These are phyloP conservation scores for Cheilosia urbana DNA, from an alignment of 2,888 invertebrate species.

Conservation along the genomic window DNA sequence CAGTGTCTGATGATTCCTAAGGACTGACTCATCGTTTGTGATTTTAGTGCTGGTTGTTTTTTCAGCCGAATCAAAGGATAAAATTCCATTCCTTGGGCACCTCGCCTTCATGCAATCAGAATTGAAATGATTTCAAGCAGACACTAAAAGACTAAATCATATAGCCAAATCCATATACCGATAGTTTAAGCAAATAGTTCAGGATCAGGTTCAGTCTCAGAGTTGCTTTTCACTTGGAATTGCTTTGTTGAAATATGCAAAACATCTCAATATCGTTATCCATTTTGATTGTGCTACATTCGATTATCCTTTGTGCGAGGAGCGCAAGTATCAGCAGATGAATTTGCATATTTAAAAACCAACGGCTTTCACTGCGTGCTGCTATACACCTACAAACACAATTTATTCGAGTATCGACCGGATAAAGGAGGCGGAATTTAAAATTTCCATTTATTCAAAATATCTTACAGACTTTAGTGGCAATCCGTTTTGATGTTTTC, in stretches of 20 bases:
- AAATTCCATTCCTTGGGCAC: constrained; percentile 50
- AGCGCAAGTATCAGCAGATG: neutral
- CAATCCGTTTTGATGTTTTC: constrained; percentile 57
- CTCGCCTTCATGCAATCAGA: constrained; percentile 58
- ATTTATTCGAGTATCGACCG: neutral
- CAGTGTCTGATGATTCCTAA: constrained; percentile 33
- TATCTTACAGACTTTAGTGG: constrained; percentile 51
- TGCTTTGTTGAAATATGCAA: constrained; percentile 71
- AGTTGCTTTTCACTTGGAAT: constrained; percentile 65
- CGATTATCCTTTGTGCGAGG: constrained; percentile 68
- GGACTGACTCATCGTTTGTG: constrained; percentile 63
- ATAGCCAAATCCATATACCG: neutral
- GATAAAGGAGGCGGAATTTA: neutral
- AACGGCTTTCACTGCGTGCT: constrained; percentile 35
- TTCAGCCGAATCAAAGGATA: neutral
- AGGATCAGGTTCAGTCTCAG: constrained; percentile 44
- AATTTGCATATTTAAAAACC: constrained; percentile 70
- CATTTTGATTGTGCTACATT: constrained; percentile 72
- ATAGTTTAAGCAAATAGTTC: constrained; percentile 71
- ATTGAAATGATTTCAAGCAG: constrained; percentile 52
- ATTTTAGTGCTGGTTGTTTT: constrained; percentile 48
- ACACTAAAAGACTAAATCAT: constrained; percentile 46
- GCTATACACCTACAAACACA: too few species aligned
- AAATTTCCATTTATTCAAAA: constrained; percentile 52
- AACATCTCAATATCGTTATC: constrained; percentile 71